phyloP scores from a whole-genome alignment of 2,797 vertebrate genomes.

The Limosa lapponica region DNA sequence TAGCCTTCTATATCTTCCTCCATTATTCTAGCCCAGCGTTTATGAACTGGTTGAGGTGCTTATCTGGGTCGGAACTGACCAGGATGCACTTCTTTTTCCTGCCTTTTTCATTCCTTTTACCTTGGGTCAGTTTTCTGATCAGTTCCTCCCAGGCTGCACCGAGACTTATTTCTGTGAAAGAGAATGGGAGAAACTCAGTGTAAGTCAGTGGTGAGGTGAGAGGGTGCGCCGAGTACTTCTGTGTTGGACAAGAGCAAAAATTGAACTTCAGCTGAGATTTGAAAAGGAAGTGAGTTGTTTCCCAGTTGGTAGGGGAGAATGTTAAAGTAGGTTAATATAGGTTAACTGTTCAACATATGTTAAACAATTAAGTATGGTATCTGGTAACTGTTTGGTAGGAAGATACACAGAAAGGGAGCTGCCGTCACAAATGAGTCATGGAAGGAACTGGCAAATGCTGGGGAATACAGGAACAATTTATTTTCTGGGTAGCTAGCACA shows the following conservation, averaged over 20 bases:
- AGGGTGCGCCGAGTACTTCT: neutral
- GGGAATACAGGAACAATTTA: neutral
- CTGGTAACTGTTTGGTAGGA: neutral
- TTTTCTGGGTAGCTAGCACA: slow-evolving; percentile 3
- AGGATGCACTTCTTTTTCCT: neutral
- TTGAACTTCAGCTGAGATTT: neutral
- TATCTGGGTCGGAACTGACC: neutral
- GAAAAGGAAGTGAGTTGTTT: neutral
- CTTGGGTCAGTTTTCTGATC: neutral
- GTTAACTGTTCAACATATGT: neutral
- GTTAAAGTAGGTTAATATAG: neutral
- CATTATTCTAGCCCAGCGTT: neutral
- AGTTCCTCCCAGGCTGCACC: neutral
- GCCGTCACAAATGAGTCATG: neutral
- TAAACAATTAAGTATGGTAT: neutral
- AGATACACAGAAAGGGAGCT: neutral
- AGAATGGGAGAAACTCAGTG: neutral
- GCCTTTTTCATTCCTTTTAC: neutral
- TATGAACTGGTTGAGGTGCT: neutral
- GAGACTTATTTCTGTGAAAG: neutral
- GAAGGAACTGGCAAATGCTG: neutral
- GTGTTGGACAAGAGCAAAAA: neutral
- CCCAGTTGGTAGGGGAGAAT: neutral
- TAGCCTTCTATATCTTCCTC: neutral
- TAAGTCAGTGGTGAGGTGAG: neutral